Percentiles rank a stretch among this genome's conserved stretches.
These are phyloP conservation scores for Dendrolimus punctatus DNA, from an alignment of 1,140 invertebrate genomes.

Conservation along the genomic window DNA sequence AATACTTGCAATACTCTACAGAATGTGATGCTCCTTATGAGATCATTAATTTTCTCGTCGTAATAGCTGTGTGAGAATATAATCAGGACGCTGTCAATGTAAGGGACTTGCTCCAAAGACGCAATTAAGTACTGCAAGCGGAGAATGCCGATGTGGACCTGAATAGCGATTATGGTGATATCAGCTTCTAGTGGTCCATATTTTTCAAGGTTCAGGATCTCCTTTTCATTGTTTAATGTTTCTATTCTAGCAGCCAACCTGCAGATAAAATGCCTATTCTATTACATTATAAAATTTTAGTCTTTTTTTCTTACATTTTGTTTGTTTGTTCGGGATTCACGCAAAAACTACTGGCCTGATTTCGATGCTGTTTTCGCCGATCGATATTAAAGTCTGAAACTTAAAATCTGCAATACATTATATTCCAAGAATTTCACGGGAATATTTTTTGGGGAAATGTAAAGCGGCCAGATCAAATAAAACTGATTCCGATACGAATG, in stretches of 20 bases:
- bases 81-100: slow-evolving; percentile 88
- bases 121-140: slow-evolving; percentile 92
- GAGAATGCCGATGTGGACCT: slow-evolving; percentile 91
- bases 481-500: too few species aligned
- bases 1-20: slow-evolving; percentile 93
- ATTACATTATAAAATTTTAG: too few species aligned
- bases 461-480: too few species aligned
- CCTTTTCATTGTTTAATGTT: slow-evolving; percentile 13
- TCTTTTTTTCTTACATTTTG: too few species aligned
- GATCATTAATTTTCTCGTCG: slow-evolving; percentile 88
- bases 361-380: too few species aligned
- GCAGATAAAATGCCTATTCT: neutral
- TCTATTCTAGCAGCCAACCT: slow-evolving; percentile 3
- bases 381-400: too few species aligned
- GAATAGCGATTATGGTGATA: slow-evolving; percentile 25
- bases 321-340: too few species aligned
- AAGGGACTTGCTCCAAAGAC: slow-evolving; percentile 86
- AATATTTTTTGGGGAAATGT: too few species aligned
- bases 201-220: slow-evolving; percentile 11
- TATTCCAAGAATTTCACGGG: too few species aligned
- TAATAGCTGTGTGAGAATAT: slow-evolving; percentile 96
- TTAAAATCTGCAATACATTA: too few species aligned
- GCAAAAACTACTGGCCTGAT: too few species aligned
- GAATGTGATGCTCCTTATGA: slow-evolving; percentile 89
- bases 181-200: slow-evolving; percentile 11